Evolutionary conservation across 1,140 invertebrate species (phyloP).

Genomic region (Gonatopus flavifemur): DNA sequence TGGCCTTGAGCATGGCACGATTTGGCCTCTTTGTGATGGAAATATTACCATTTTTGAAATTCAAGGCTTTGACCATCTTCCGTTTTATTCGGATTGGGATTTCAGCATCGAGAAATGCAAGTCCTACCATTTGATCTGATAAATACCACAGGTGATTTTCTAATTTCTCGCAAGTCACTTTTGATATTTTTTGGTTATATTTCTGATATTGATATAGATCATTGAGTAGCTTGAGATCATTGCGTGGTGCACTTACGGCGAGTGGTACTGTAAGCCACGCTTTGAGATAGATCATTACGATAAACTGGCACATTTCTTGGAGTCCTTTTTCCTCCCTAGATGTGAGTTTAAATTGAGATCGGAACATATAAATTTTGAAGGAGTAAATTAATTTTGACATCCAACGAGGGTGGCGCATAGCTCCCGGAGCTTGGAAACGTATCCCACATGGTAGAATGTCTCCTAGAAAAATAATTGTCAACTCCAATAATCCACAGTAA

Average conservation of each 20-base stretch:
- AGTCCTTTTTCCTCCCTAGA: slow-evolving; percentile 8
- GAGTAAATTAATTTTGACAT: slow-evolving; percentile 48
- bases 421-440: too few relatives aligned
- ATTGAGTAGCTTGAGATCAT: slow-evolving; percentile 18
- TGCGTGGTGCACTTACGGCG: slow-evolving; percentile 9
- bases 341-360: slow-evolving; percentile 23
- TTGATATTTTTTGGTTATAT: slow-evolving; percentile 11
- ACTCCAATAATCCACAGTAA: too few relatives aligned
- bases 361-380: slow-evolving; percentile 47
- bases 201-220: slow-evolving; percentile 7
- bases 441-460: too few relatives aligned
- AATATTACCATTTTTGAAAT: background rate
- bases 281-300: slow-evolving; percentile 24
- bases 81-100: slow-evolving; percentile 11
- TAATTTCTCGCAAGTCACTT: slow-evolving; percentile 16
- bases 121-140: slow-evolving; percentile 4
- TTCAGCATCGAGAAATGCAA: slow-evolving; percentile 23
- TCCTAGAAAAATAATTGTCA: too few relatives aligned
- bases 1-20: background rate
- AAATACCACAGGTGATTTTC: slow-evolving; percentile 28
- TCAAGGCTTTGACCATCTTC: slow-evolving; percentile 7
- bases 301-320: slow-evolving; percentile 16
- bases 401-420: slow-evolving; percentile 45
- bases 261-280: slow-evolving; percentile 22
- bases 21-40: background rate